phyloP scores from a whole-genome alignment of 2,797 vertebrate genomes.

The Cryptoblepharus egeriae region DNA sequence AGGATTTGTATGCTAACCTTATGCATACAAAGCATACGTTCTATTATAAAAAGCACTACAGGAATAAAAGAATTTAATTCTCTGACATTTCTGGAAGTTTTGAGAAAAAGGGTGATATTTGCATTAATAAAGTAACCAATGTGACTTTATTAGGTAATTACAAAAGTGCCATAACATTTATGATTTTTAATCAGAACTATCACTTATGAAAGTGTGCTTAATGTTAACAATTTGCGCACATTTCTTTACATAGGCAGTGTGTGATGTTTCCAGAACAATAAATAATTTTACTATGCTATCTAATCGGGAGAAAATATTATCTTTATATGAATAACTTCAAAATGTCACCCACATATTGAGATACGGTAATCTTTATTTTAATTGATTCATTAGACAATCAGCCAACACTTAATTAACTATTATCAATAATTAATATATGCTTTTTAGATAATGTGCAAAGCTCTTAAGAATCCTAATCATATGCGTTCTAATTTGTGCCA shows the following conservation, averaged over 20 bases:
- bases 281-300: not conserved
- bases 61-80: not conserved
- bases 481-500: not conserved
- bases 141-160: not conserved
- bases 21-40: not conserved
- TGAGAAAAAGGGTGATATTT: no score
- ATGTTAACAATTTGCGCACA: conserved; percentile 6
- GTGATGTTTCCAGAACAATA: not conserved
- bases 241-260: not conserved
- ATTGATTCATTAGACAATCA: conserved; percentile 30
- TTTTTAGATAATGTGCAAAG: conserved; percentile 14
- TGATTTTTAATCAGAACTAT: not conserved
- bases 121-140: not conserved
- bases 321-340: conserved; percentile 20
- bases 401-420: conserved; percentile 20
- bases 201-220: not conserved
- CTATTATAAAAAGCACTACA: not conserved
- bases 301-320: conserved; percentile 12
- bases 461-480: conserved; percentile 1
- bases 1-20: no score
- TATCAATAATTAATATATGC: conserved; percentile 30
- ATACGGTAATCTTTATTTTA: not conserved
- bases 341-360: conserved; percentile 11
- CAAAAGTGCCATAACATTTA: not conserved
- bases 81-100: not conserved